These are phyloP conservation scores for Amblyjoppa proteus DNA, from an alignment of 2,888 invertebrate genomes.

Conservation along the genomic window DNA sequence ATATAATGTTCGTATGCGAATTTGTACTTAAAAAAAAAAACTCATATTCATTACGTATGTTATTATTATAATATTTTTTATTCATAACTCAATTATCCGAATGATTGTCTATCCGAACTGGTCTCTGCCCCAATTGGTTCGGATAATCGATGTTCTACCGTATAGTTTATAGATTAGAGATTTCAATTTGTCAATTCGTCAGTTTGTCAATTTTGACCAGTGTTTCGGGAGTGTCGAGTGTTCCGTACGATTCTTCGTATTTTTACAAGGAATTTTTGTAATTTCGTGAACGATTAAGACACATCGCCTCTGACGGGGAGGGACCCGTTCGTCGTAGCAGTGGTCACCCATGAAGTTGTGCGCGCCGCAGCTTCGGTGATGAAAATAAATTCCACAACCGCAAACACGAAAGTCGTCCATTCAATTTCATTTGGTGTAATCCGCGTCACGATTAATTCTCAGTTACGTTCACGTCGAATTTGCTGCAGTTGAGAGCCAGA, in stretches of 20 bases:
- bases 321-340: background rate
- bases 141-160: too few species aligned
- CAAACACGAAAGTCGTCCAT: constrained; percentile 54
- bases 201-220: background rate
- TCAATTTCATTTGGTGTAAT: constrained; percentile 66
- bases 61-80: too few species aligned
- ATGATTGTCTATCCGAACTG: too few species aligned
- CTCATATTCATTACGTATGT: too few species aligned
- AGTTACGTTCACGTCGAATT: constrained; percentile 53
- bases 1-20: too few species aligned
- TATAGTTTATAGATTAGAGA: background rate
- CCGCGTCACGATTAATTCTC: constrained; percentile 60
- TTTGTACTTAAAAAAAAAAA: too few species aligned
- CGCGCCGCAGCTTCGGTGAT: constrained; percentile 39
- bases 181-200: background rate
- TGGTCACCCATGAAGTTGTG: constrained; percentile 27
- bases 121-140: too few species aligned
- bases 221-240: background rate
- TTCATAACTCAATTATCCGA: too few species aligned
- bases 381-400: constrained; percentile 65
- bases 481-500: constrained; percentile 13
- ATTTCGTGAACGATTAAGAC: constrained; percentile 39
- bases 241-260: background rate
- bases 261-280: constrained; percentile 24
- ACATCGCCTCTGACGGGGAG: background rate